Evolutionary conservation across 2,888 invertebrate genomes (phyloP).

Genomic region (Cantharis rufa): DNA sequence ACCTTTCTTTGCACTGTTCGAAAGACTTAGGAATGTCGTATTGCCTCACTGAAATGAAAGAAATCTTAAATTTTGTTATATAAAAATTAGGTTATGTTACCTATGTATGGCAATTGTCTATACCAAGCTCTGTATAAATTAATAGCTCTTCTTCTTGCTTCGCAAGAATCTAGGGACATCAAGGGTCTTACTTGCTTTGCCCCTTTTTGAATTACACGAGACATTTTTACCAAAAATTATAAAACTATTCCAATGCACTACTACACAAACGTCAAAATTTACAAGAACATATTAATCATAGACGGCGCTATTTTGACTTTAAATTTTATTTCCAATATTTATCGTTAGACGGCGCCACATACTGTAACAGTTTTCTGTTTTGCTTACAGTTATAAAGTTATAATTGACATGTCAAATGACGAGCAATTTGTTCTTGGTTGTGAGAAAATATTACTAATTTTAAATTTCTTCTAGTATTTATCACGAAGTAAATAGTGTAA

Average conservation of each 20-base stretch:
- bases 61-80: constrained; percentile 28
- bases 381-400: too few species aligned
- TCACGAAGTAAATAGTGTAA: too few species aligned
- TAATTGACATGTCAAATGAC: too few species aligned
- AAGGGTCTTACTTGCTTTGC: constrained; percentile 81
- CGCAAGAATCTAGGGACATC: constrained; percentile 74
- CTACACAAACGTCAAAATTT: not conserved
- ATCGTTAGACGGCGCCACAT: too few species aligned
- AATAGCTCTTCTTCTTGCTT: constrained; percentile 82
- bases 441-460: too few species aligned
- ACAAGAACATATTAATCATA: not conserved
- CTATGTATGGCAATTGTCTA: constrained; percentile 85
- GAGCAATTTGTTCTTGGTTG: too few species aligned
- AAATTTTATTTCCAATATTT: too few species aligned
- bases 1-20: constrained; percentile 69
- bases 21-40: constrained; percentile 81
- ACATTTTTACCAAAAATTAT: constrained; percentile 47
- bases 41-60: constrained; percentile 69
- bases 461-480: too few species aligned
- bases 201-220: constrained; percentile 58
- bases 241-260: constrained; percentile 17
- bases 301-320: not conserved
- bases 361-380: too few species aligned
- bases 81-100: constrained; percentile 61
- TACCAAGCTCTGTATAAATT: constrained; percentile 94